phyloP scores from a whole-genome alignment of 2,113 vertebrate genomes.

The Dendrocopos noguchii region DNA sequence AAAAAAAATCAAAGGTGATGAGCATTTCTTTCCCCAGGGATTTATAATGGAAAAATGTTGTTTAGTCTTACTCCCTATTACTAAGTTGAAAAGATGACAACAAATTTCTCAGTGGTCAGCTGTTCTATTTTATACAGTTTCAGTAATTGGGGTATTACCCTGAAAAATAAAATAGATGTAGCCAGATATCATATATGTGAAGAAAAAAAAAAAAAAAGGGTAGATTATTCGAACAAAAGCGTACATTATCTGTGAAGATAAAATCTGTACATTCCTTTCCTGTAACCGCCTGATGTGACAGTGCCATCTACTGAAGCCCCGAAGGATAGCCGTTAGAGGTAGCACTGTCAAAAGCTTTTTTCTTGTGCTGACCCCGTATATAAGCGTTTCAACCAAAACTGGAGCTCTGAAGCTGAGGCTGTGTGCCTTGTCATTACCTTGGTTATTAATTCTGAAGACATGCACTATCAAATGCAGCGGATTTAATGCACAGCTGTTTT shows the following conservation, averaged over 20 bases:
- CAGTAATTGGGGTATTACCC: not conserved
- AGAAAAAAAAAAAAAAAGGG: accelerated
- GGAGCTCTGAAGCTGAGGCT: not conserved
- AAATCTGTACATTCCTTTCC: not conserved
- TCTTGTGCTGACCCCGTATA: not conserved
- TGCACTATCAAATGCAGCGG: accelerated
- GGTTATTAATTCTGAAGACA: not conserved
- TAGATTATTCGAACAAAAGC: not conserved
- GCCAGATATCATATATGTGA: not conserved
- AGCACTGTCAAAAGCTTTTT: not conserved
- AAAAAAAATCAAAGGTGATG: not conserved
- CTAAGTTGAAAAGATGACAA: not conserved
- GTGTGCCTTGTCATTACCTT: not conserved
- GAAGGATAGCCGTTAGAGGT: not conserved
- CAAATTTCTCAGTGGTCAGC: not conserved
- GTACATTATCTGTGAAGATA: not conserved
- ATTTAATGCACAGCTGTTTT: accelerated
- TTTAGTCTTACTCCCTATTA: not conserved
- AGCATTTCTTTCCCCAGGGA: not conserved
- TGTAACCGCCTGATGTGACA: not conserved
- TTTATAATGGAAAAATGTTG: not conserved
- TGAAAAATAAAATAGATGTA: not conserved
- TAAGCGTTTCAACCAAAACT: not conserved
- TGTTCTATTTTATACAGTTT: not conserved
- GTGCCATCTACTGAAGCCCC: constrained; percentile 47